These are phyloP conservation scores for Graphium colonna DNA, from an alignment of 2,888 invertebrate genomes.

Conservation along the genomic window DNA sequence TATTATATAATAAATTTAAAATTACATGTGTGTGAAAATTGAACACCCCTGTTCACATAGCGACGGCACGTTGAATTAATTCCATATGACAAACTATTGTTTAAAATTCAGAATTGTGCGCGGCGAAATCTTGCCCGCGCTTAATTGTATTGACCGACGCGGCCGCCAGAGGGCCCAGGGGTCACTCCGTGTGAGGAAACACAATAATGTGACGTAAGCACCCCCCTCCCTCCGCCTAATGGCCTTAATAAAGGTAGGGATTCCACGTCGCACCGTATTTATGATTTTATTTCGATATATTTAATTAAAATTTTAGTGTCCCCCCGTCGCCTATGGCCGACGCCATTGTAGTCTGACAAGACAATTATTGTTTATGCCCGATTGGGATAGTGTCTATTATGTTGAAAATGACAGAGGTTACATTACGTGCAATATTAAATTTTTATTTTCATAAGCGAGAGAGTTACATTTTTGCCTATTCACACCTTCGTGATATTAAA, in stretches of 20 bases:
- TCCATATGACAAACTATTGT: conserved; percentile 79
- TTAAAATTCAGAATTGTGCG: conserved; percentile 77
- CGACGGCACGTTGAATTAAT: conserved; percentile 66
- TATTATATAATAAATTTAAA: too few relatives aligned
- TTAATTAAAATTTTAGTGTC: conserved; percentile 74
- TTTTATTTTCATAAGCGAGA: too few relatives aligned
- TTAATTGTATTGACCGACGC: conserved; percentile 76
- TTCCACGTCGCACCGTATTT: conserved; percentile 66
- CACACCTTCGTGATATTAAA: too few relatives aligned
- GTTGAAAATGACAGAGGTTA: too few relatives aligned
- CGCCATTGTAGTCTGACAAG: conserved; percentile 10
- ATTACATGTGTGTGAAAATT: too few relatives aligned
- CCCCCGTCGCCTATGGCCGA: conserved; percentile 31
- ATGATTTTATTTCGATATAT: conserved; percentile 76
- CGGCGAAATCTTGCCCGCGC: conserved; percentile 71
- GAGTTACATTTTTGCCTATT: too few relatives aligned
- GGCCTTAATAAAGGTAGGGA: conserved; percentile 76
- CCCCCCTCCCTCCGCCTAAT: conserved; percentile 56
- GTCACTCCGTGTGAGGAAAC: conserved; percentile 56
- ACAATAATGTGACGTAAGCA: conserved; percentile 67
- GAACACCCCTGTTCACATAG: conserved; percentile 49
- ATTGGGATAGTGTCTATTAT: background rate
- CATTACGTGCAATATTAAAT: background rate
- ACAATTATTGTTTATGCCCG: conserved; percentile 10
- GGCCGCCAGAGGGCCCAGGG: conserved; percentile 35